Percentiles rank a stretch among this genome's conserved stretches.
Conservation (phyloP, 2,797 vertebrate species). For the Tympanoctomys barrerae region DNA sequence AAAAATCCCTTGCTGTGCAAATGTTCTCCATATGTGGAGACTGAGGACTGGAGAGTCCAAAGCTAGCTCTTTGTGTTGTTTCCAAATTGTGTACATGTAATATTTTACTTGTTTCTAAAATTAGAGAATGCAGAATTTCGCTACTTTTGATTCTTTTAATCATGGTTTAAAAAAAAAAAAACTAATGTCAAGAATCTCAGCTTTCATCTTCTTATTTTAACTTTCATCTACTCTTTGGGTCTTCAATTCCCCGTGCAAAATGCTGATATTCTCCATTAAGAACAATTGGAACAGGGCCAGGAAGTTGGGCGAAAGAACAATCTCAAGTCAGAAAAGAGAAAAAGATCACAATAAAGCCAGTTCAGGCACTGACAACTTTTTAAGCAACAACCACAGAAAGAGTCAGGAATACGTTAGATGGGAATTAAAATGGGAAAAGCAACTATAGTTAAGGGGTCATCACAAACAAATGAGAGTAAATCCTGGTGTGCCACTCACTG, state of each 20-base stretch:
- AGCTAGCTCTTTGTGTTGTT: conserved; percentile 52
- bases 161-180: background rate
- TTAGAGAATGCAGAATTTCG: conserved; percentile 24
- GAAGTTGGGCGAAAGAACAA: background rate
- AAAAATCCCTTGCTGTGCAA: conserved; percentile 67
- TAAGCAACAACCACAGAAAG: background rate
- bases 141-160: conserved; percentile 42
- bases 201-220: conserved; percentile 6
- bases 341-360: background rate
- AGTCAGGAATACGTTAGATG: background rate
- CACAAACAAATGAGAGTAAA: background rate
- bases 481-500: background rate
- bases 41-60: background rate
- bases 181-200: background rate
- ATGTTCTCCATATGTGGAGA: conserved; percentile 57
- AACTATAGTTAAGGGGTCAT: background rate
- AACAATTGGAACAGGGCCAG: background rate
- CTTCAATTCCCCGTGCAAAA: background rate
- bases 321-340: background rate
- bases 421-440: background rate
- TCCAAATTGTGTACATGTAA: conserved; percentile 31
- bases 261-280: background rate
- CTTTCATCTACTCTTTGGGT: background rate
- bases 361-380: background rate
- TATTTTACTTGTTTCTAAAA: conserved; percentile 24